A percentile compares a stretch with the other conserved stretches of the same genome.
Conservation (phyloP, 2,888 invertebrate species). For the Himalopsyche kuldschensis region DNA sequence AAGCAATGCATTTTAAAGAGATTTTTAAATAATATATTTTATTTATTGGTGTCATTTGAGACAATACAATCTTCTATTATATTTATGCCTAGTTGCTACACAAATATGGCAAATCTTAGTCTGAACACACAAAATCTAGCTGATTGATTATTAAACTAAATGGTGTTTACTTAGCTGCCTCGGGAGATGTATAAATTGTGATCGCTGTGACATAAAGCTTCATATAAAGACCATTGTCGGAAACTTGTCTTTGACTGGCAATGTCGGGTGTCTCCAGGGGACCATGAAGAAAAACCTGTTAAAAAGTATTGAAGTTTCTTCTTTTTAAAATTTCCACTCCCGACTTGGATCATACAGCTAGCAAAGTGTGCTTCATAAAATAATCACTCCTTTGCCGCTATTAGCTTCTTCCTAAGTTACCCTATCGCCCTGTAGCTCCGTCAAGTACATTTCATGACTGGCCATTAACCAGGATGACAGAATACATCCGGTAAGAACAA, state of each 20-base stretch:
- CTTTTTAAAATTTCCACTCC: too few species aligned
- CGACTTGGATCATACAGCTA: too few species aligned
- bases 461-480: too few species aligned
- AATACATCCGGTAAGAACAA: too few species aligned
- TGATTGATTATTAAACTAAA: not conserved
- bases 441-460: too few species aligned
- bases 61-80: too few species aligned
- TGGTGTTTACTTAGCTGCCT: slow-evolving; percentile 56
- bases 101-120: not conserved
- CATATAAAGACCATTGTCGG: slow-evolving; percentile 59
- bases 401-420: not conserved
- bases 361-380: too few species aligned
- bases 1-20: too few species aligned
- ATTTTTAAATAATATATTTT: too few species aligned
- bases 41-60: not conserved
- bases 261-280: slow-evolving; percentile 70
- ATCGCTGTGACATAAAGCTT: slow-evolving; percentile 63
- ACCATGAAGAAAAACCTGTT: slow-evolving; percentile 66
- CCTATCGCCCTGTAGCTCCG: too few species aligned
- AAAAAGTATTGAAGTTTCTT: too few species aligned
- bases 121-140: not conserved
- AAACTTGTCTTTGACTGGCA: slow-evolving; percentile 60
- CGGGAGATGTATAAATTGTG: slow-evolving; percentile 61
- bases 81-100: not conserved
- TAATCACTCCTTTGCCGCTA: not conserved